These are phyloP conservation scores for Chrosomus eos DNA, from an alignment of 2,797 vertebrate genomes.

Conservation along the genomic window DNA sequence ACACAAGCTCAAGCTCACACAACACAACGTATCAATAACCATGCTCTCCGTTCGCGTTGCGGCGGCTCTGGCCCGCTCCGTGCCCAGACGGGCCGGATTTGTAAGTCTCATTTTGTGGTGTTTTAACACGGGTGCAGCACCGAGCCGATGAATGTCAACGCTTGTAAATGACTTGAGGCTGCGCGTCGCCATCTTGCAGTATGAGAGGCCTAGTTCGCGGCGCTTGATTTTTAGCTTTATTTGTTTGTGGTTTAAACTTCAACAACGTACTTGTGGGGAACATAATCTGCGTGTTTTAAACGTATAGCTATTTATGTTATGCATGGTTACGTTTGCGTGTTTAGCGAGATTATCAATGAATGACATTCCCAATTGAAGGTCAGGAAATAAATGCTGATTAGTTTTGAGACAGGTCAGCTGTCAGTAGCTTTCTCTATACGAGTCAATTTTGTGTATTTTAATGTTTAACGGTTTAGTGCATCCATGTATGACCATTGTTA, in stretches of 20 bases:
- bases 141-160: conserved; percentile 24
- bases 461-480: neutral
- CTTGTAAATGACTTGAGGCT: conserved; percentile 54
- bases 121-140: neutral
- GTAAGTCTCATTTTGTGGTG: conserved; percentile 75
- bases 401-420: neutral
- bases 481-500: neutral
- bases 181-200: conserved; percentile 70
- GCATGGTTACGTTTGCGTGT: neutral
- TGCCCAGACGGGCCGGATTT: conserved; percentile 86
- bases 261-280: no score
- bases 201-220: conserved; percentile 62
- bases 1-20: conserved; percentile 55
- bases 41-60: conserved; percentile 94
- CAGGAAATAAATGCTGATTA: conserved; percentile 57
- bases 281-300: rapidly evolving
- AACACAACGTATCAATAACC: conserved; percentile 57
- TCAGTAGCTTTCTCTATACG: neutral
- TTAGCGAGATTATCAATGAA: conserved; percentile 41
- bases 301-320: rapidly evolving
- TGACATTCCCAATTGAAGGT: conserved; percentile 70
- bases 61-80: conserved; percentile 82
- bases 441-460: neutral
- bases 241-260: rapidly evolving
- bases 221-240: neutral